Conservation (phyloP, 1,140 invertebrate species). For the Aporrectodea caliginosa region DNA sequence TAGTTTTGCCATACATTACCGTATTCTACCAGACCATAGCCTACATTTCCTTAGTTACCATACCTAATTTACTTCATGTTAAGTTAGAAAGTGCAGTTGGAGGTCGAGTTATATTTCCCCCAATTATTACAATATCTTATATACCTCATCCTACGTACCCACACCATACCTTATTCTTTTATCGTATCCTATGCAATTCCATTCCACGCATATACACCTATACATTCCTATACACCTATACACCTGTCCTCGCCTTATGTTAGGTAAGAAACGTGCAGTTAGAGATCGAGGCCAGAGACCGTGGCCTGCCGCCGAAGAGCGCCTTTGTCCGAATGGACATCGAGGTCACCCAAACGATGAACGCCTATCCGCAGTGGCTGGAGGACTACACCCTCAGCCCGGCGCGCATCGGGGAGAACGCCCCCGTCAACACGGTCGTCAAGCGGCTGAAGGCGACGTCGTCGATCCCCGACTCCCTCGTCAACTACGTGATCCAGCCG, state of each 20-base stretch:
- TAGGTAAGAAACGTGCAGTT: conserved; percentile 15
- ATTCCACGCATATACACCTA: no score
- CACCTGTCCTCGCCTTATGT: no score
- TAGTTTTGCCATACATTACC: no score
- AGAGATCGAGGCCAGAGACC: conserved; percentile 25
- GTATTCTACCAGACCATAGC: no score
- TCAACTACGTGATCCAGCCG: conserved; percentile 88
- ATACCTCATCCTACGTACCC: not conserved
- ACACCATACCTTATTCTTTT: not conserved
- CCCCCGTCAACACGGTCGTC: conserved; percentile 28
- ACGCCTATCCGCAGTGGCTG: conserved; percentile 34
- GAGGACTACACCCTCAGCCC: conserved; percentile 27
- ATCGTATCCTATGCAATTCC: not conserved
- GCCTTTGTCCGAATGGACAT: conserved; percentile 27
- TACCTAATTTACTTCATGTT: no score
- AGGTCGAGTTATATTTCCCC: not conserved
- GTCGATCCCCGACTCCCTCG: conserved; percentile 63
- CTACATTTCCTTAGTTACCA: no score
- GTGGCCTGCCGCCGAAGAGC: conserved; percentile 21
- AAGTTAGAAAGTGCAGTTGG: no score
- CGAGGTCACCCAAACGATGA: conserved; percentile 28
- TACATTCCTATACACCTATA: no score
- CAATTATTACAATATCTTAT: not conserved
- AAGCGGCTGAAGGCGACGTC: conserved; percentile 26
- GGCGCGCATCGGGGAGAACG: conserved; percentile 28